phyloP scores from a whole-genome alignment of 2,888 invertebrate genomes.

The Operophtera brumata region DNA sequence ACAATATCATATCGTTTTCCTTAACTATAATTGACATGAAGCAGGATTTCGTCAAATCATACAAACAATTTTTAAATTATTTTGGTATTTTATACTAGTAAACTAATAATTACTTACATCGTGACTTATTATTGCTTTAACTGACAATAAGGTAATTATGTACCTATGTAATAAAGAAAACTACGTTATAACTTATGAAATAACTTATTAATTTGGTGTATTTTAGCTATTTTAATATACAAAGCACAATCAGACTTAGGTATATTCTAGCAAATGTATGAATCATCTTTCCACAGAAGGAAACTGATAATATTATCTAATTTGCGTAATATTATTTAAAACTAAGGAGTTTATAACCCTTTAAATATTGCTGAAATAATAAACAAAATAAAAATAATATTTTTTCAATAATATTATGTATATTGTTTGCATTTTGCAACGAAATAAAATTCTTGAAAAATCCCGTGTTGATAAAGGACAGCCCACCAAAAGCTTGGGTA shows the following conservation, averaged over 20 bases:
- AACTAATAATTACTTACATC: slow-evolving; percentile 4
- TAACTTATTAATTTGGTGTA: slow-evolving; percentile 37
- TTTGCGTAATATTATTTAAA: slow-evolving; percentile 5
- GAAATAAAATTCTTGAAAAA: slow-evolving; percentile 43
- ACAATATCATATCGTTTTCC: slow-evolving; percentile 51
- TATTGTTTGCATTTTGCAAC: slow-evolving; percentile 33
- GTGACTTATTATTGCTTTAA: slow-evolving; percentile 23
- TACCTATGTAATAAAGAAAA: neutral
- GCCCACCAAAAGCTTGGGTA: slow-evolving; percentile 58
- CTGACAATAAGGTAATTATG: neutral
- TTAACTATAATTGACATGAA: slow-evolving; percentile 77
- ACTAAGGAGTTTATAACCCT: slow-evolving; percentile 63
- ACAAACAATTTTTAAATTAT: slow-evolving; percentile 48
- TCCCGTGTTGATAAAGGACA: slow-evolving; percentile 52
- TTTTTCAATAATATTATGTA: slow-evolving; percentile 11
- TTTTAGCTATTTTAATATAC: slow-evolving; percentile 66
- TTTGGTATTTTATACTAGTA: slow-evolving; percentile 43
- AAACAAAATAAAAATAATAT: slow-evolving; percentile 40
- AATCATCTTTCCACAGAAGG: slow-evolving; percentile 63
- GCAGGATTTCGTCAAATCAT: slow-evolving; percentile 60
- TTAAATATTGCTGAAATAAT: slow-evolving; percentile 63
- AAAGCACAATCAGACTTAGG: slow-evolving; percentile 77
- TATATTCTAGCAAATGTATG: slow-evolving; percentile 78
- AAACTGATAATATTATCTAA: slow-evolving; percentile 53
- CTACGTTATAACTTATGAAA: slow-evolving; percentile 8